Evolutionary conservation across 2,797 vertebrate species (phyloP), one percentile per base, ranked within the genome.

Genomic region (Manis crassicaudata): DNA sequence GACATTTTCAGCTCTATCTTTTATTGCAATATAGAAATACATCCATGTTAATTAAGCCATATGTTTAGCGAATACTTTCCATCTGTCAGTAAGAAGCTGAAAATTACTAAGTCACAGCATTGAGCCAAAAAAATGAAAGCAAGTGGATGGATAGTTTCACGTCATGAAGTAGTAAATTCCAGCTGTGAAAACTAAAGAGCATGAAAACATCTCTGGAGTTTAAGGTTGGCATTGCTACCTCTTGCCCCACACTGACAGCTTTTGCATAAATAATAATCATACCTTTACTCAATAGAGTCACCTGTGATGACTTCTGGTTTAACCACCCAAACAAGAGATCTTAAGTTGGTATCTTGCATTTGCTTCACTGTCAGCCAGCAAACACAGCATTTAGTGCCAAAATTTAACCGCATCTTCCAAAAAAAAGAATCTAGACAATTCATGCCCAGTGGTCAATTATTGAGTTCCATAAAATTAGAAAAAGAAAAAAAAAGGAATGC

Each of bases 21-120:
- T 25, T 65, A 76, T 7, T 91, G 52, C n/a, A 67, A 63, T 62
- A 93, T 90, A 40, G 46, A 94, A 82, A 67, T 77, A 6, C 52
- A 75, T 75, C 40, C 6, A 14, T 56, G 3, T 83, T 96, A 96
- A 95, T 94, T 87, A 50, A 95, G 68, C 52, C 96, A 76, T n/a
- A 88, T 7, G 43, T 67, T 20, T 25, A 68, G 79, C 68, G n/a
- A 25, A 50, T n/a, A 82, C 29, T 25, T 89, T 96, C 46, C 83
- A n/a, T 82, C 72, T 87, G 43, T n/a, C 70, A 54, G 67, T 65
- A 92, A 92, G 5, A 83, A 37, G 50, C 13, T 94, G 46, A 93
- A 96, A 97, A 67, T 56, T 89, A 52, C 37, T 43, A 6, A 87
- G 56, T 92, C 90, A 56, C 0, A 86, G 1, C 4, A 52, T 7